Evolutionary conservation across 2,113 vertebrate species (phyloP), one percentile per base, ranked within the genome.

Genomic region (Alethe castanea): DNA sequence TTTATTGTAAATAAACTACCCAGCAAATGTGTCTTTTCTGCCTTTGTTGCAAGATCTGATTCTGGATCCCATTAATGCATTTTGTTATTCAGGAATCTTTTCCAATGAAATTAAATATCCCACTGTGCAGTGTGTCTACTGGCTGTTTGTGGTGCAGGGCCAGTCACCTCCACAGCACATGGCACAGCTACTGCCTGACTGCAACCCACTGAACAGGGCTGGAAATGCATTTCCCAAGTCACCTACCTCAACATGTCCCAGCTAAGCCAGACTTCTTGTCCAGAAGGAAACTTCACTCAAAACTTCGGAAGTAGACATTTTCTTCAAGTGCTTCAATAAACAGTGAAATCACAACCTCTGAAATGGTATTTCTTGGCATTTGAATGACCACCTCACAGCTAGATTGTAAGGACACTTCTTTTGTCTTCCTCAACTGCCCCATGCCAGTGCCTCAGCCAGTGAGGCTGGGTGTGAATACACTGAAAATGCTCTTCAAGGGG

Each of bases 1-100:
- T 91, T 95, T 92, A 87, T 72, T 80, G 38, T 73, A 92, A 94
- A 89, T 85, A 87, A 94, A 62, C 35, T 80, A 59, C 24, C 1
- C n/a, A 82, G 50, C 9, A 65, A 92, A 76, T 73, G 66, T 76
- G 87, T 61, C n/a, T 67, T 85, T 76, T 94, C 81, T 82, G 23
- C 44, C 45, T 84, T 69, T 45, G 70, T 95, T 77, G 65, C 70
- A 95, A 79, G 47, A 59, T 69, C 59, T 90, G 78, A 91, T 90
- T 90, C 59, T 66, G 59, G 19, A 88, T 82, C 44, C 67, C 60
- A 53, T 31, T 17, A 80, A 66, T 42, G 22, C 35, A 28, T 62
- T 18, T 92, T 82, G 64, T 50, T 90, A 88, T 82, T 80, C 84
- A 65, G 54, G 77, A 73, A 71, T 15, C 62, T 82, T 83, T 86